Evolutionary conservation across 2,888 invertebrate species (phyloP).

Genomic region (Oligia fasciuncula): DNA sequence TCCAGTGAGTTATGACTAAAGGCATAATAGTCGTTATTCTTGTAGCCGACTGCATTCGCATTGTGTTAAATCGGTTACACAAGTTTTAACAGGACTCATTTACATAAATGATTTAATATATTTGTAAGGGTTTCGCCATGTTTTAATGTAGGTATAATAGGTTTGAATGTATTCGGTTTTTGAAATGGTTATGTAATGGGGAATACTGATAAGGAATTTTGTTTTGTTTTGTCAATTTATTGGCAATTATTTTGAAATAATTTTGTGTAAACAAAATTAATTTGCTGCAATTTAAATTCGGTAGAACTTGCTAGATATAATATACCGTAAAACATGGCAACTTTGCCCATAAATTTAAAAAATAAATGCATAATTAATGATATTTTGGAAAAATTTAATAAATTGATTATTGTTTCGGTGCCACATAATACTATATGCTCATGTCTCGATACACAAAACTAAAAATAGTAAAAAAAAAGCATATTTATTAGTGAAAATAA

Average conservation of each 20-base stretch:
- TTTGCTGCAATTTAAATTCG: background rate
- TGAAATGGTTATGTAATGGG: background rate
- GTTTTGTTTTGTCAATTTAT: conserved; percentile 41
- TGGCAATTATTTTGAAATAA: conserved; percentile 23
- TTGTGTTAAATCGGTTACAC: conserved; percentile 64
- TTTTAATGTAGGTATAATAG: conserved; percentile 4
- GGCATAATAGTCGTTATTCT: conserved; percentile 55
- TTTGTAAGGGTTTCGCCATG: conserved; percentile 55
- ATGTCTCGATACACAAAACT: too few species aligned
- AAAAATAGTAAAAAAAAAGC: too few species aligned
- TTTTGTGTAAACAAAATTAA: background rate
- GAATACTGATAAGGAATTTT: conserved; percentile 17
- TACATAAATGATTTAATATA: conserved; percentile 68
- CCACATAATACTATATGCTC: too few species aligned
- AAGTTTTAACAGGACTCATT: conserved; percentile 62
- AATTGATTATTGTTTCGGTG: too few species aligned
- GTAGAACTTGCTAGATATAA: background rate
- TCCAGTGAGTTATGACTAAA: conserved; percentile 50
- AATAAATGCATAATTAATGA: too few species aligned
- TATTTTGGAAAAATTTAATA: too few species aligned
- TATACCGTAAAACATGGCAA: too few species aligned
- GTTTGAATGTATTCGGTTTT: conserved; percentile 8
- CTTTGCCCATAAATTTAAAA: too few species aligned
- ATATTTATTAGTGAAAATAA: too few species aligned
- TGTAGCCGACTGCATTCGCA: conserved; percentile 55